Base-by-base conservation (phyloP, 2,797 vertebrate genomes). In the Tiaroga cobitis region DNA sequence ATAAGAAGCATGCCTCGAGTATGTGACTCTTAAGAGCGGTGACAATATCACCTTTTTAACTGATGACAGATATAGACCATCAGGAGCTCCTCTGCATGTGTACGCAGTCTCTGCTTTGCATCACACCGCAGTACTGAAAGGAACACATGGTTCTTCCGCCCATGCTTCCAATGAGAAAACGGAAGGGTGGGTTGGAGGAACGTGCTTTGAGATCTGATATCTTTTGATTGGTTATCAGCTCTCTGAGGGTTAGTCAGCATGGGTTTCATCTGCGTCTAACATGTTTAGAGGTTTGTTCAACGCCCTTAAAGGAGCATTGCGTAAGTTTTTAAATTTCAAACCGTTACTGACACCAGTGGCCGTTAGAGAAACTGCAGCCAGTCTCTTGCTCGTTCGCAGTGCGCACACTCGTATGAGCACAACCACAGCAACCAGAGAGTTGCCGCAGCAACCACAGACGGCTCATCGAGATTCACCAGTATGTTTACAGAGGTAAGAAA, bases 11-110 rank as follows among this genome's bases (percentile, higher is more conserved):
- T 43, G 84, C 67, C 86, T 88, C 29, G 88, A 86, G 85, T 75
- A 87, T 78, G 81, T 82, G 80, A 85, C 87, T 86, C 69, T 75
- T 84, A 87, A 78, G 61, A 81, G 82, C 83, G 80, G 85, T 82
- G 68, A 86, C 85, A 86, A 87, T 89, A 89, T 90, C 89, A 86
- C 90, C 90, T 91, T 89, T 90, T 90, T 89, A 89, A 89, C 85
- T 51, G 88, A 86, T 89, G 90, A 91, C 83, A 88, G 89, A 91
- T 85, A 82, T 79, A 88, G 81, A 85, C 84, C 90, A 90, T 85
- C 74, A 88, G 85, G 86, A 78, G 72, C 87, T 39, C 81, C 69
- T 76, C 56, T 32, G 83, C 81, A 83, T 76, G 68, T 65, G 10
- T 32, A 85, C 16, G 49, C n/a, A 49, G 72, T 69, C 72, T 88